These are phyloP conservation scores for Apoderus coryli DNA, from an alignment of 2,888 invertebrate genomes.

Conservation along the genomic window DNA sequence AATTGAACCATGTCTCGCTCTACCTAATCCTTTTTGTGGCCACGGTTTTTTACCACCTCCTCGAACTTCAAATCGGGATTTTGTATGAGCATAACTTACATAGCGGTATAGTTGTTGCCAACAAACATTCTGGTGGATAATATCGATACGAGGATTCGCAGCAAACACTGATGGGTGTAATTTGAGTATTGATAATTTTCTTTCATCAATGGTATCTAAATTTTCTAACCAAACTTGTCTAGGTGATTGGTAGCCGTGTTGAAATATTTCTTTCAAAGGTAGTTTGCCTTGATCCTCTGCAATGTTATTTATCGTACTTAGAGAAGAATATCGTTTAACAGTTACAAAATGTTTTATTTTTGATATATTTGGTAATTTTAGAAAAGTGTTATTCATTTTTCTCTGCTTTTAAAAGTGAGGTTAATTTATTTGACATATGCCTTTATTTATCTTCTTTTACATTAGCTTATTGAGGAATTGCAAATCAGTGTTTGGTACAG, in stretches of 20 bases:
- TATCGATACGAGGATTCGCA: conserved; percentile 67
- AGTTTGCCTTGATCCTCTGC: too few relatives aligned
- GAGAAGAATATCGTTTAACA: too few relatives aligned
- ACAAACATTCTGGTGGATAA: conserved; percentile 68
- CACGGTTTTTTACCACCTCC: conserved; percentile 92
- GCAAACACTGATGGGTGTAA: conserved; percentile 85
- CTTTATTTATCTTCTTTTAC: too few relatives aligned
- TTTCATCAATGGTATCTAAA: conserved; percentile 56
- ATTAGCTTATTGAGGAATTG: too few relatives aligned
- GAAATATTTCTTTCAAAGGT: too few relatives aligned
- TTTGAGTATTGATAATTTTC: conserved; percentile 70
- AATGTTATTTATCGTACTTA: too few relatives aligned
- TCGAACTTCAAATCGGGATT: conserved; percentile 68
- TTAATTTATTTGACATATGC: too few relatives aligned
- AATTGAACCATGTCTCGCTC: conserved; percentile 83
- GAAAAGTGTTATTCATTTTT: too few relatives aligned
- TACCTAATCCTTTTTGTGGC: conserved; percentile 82
- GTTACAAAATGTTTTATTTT: too few relatives aligned
- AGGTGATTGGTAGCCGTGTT: conserved; percentile 42
- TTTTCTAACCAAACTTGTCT: conserved; percentile 82
- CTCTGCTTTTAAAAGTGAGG: too few relatives aligned
- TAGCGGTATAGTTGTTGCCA: conserved; percentile 77
- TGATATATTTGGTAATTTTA: too few relatives aligned
- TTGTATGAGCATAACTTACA: conserved; percentile 67
- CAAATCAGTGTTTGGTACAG: too few relatives aligned